A percentile compares a stretch with the other conserved stretches of the same genome.
Evolutionary conservation across 2,888 invertebrate genomes (phyloP).

Genomic region (Cylloceria caligata): DNA sequence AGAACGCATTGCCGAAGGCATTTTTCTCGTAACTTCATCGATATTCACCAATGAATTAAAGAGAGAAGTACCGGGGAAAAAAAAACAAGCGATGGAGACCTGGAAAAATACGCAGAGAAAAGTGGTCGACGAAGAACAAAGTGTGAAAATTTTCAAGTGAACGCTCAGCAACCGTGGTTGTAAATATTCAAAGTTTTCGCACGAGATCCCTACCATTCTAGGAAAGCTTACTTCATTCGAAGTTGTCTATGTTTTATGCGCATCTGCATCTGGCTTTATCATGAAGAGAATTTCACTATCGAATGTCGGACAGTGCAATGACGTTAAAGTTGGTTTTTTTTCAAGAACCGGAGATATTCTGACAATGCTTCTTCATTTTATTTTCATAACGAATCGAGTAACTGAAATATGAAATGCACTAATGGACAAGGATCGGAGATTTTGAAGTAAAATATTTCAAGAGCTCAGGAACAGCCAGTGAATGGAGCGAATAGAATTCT

Average conservation of each 20-base stretch:
- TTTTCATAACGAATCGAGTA: background rate
- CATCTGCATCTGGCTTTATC: slow-evolving; percentile 12
- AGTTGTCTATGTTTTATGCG: slow-evolving; percentile 19
- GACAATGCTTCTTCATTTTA: background rate
- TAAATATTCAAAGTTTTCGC: slow-evolving; percentile 79
- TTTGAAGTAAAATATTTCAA: background rate
- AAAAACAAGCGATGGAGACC: slow-evolving; percentile 37
- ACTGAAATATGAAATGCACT: slow-evolving; percentile 22
- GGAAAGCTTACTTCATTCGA: slow-evolving; percentile 33
- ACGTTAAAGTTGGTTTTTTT: background rate
- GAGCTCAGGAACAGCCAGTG: slow-evolving; percentile 27
- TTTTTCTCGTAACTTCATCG: slow-evolving; percentile 75
- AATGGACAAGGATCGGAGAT: slow-evolving; percentile 14
- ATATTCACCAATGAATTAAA: slow-evolving; percentile 78
- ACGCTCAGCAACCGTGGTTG: slow-evolving; percentile 67
- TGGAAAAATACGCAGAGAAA: slow-evolving; percentile 53
- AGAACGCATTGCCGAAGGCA: slow-evolving; percentile 34
- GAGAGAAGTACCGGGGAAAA: slow-evolving; percentile 11
- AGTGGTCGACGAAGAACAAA: slow-evolving; percentile 43
- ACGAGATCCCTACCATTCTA: slow-evolving; percentile 12
- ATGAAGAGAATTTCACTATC: slow-evolving; percentile 19
- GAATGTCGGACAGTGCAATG: background rate
- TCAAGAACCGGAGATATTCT: background rate
- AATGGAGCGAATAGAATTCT: slow-evolving; percentile 9
- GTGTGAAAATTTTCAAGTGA: slow-evolving; percentile 46